phyloP scores from a whole-genome alignment of 1,140 invertebrate species.

The Armadillidium nasatum region DNA sequence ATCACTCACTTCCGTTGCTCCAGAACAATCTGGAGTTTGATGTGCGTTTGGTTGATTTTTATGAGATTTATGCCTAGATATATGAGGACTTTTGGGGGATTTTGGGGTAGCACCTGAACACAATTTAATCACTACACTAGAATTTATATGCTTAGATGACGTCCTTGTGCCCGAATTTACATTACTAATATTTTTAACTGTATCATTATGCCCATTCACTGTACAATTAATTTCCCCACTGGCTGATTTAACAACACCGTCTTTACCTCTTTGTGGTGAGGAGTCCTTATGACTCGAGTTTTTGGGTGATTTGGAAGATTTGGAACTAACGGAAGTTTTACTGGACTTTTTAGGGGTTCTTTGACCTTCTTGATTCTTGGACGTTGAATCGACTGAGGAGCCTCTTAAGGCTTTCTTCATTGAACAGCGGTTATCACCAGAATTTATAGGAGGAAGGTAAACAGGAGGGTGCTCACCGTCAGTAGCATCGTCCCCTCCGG shows the following conservation, averaged over 20 bases:
- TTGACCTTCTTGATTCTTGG: slow-evolving; percentile 31
- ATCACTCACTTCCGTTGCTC: slow-evolving; percentile 55
- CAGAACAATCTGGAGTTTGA: slow-evolving; percentile 6
- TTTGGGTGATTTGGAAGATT: slow-evolving; percentile 39
- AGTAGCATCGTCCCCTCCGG: slow-evolving; percentile 73
- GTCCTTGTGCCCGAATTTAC: neutral
- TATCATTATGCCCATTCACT: neutral
- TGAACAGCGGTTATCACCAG: slow-evolving; percentile 71
- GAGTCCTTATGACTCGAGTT: slow-evolving; percentile 34
- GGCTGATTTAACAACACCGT: neutral
- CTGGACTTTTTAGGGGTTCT: slow-evolving; percentile 39
- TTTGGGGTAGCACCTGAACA: slow-evolving; percentile 22
- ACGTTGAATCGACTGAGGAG: slow-evolving; percentile 60
- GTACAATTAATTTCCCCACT: neutral
- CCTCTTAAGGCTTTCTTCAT: slow-evolving; percentile 73
- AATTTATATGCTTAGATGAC: slow-evolving; percentile 23
- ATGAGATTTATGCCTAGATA: slow-evolving; percentile 12
- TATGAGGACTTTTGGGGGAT: slow-evolving; percentile 23
- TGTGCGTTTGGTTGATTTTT: neutral
- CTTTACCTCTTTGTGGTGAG: slow-evolving; percentile 10
- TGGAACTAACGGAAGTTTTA: slow-evolving; percentile 35
- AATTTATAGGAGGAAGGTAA: slow-evolving; percentile 75
- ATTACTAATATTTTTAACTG: slow-evolving; percentile 3
- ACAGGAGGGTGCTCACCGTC: slow-evolving; percentile 86
- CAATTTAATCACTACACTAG: neutral